These are phyloP conservation scores for Plebejus anna DNA, from an alignment of 2,888 invertebrate species.

Conservation along the genomic window DNA sequence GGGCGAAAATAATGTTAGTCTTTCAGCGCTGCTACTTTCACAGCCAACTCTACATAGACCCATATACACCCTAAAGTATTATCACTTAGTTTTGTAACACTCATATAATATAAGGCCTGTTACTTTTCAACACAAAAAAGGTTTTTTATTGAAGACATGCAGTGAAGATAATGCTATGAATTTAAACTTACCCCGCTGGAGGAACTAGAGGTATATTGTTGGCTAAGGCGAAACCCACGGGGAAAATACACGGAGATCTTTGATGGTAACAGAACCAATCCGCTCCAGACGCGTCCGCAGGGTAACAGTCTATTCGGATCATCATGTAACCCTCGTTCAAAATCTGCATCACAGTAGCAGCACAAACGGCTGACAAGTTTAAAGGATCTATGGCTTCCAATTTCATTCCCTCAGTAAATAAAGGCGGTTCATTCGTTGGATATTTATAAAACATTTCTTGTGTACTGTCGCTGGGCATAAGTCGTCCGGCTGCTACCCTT, in stretches of 20 bases:
- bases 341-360: slow-evolving; percentile 97
- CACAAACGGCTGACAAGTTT: slow-evolving; percentile 95
- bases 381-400: slow-evolving; percentile 98
- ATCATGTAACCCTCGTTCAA: slow-evolving; percentile 95
- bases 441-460: slow-evolving; percentile 87
- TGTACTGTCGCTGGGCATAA: slow-evolving; percentile 88
- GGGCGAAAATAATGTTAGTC: too few relatives aligned
- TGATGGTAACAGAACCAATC: slow-evolving; percentile 99
- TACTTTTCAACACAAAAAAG: too few relatives aligned
- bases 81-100: too few relatives aligned
- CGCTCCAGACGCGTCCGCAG: slow-evolving; percentile 89
- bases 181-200: slow-evolving; percentile 81
- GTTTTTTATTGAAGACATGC: too few relatives aligned
- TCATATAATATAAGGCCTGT: too few relatives aligned
- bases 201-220: slow-evolving; percentile 92
- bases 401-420: slow-evolving; percentile 93
- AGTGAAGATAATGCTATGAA: neutral
- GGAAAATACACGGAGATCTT: slow-evolving; percentile 96
- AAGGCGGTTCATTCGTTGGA: slow-evolving; percentile 72
- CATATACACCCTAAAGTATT: too few relatives aligned
- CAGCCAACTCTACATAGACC: too few relatives aligned
- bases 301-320: slow-evolving; percentile 96
- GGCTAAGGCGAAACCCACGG: slow-evolving; percentile 94
- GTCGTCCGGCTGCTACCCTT: slow-evolving; percentile 84
- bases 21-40: too few relatives aligned